Percentiles rank a stretch among this genome's conserved stretches.
phyloP scores from a whole-genome alignment of 2,113 vertebrate genomes.

The Montifringilla adamsi region DNA sequence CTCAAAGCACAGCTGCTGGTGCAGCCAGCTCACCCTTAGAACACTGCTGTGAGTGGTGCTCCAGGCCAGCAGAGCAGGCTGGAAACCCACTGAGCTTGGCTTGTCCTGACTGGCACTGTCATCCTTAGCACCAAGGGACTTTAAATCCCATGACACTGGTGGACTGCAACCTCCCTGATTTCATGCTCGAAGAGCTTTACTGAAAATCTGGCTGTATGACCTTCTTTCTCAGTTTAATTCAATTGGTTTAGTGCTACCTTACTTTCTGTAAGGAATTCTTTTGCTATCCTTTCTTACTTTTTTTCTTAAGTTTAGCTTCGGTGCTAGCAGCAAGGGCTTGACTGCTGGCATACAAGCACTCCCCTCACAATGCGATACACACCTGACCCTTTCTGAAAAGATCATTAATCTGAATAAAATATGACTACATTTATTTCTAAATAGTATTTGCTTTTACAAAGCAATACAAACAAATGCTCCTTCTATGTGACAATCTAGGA shows the following conservation, averaged over 20 bases:
- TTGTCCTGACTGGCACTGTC: not conserved
- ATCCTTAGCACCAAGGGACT: not conserved
- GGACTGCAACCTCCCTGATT: not conserved
- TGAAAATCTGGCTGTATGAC: not conserved
- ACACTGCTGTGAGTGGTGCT: not conserved
- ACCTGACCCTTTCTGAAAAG: not conserved
- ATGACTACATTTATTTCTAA: not conserved
- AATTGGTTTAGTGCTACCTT: not conserved
- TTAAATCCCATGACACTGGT: not conserved
- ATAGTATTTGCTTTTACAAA: not conserved
- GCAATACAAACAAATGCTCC: not conserved
- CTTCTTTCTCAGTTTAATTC: not conserved
- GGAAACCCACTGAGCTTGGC: not conserved
- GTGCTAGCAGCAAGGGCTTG: not conserved
- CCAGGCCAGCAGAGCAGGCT: not conserved
- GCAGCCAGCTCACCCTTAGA: not conserved
- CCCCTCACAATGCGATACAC: not conserved
- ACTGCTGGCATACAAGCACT: not conserved
- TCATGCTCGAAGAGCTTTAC: not conserved
- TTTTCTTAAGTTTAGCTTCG: not conserved
- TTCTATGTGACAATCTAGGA: not conserved
- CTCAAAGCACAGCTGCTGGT: not conserved
- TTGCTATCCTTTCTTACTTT: not conserved
- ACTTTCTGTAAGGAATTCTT: not conserved
- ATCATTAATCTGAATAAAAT: not conserved